Evolutionary conservation across 2,797 vertebrate species (phyloP), one percentile per base, ranked within the genome.

Genomic region (Falco novaeseelandiae): DNA sequence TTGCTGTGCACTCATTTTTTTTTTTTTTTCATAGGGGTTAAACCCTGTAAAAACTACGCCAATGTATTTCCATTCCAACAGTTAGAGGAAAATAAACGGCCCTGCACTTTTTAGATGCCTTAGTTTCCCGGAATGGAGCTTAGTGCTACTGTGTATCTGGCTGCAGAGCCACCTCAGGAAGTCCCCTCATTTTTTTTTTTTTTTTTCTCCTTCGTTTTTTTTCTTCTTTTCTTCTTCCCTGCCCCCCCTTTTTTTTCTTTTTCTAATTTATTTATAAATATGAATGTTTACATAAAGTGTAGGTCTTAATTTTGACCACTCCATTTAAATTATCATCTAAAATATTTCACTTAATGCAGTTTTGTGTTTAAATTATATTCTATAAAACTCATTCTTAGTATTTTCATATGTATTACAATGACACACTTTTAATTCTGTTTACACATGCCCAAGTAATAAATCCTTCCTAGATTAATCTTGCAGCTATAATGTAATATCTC

Each of bases 81-180:
- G 82, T 63, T 93, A 93, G 78, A 86, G 88, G 91, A 89, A 92
- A 92, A 92, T 89, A 59, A 96, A 95, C 67, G 97, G 61, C 73
- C 93, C 96, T 97, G 97, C 98, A 97, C 98, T 98, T 98, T 89
- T 92, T 95, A 97, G 89, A 96, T 98, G 97, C 97, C 97, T 98
- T 98, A 91, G 74, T 98, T 98, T 97, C 88, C 96, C 70, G 40
- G 92, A 96, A 91, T 97, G 94, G 96, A 98, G 94, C 94, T 97
- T 97, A 96, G 85, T 97, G 97, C 98, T 97, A 97, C 97, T 98
- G 97, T 95, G 85, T 97, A 93, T 96, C 92, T 95, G 97, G 97
- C 97, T 92, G 62, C 95, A 92, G 93, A 96, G 98, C 97, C 96
- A 69, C 95, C 98, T 98, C 97, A 98, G 98, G 97, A 98, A 97